Base-by-base conservation (phyloP, 2,888 invertebrate genomes). In the Oscheius sp. region DNA sequence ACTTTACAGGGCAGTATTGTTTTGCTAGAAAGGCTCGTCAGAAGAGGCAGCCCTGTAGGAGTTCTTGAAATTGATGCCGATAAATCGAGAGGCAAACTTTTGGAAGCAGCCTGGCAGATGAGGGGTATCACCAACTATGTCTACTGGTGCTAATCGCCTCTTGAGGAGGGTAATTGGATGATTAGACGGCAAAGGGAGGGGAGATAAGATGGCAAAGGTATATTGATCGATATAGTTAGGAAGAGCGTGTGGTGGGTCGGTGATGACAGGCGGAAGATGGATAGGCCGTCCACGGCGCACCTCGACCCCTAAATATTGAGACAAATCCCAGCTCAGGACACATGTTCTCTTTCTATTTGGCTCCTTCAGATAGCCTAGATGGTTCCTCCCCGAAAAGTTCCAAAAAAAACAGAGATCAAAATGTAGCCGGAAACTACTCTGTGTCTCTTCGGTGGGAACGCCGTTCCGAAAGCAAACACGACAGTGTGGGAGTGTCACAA, bases 161-260 rank as follows among this genome's bases (percentile, higher is more conserved):
- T 7, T 7, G 37, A 35, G 11, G 60, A 10, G 11, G 29, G 63
- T 63, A 63, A 63, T 63, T 63, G 63, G 63, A 63, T 21, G 63
- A 63, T 37, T 68, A 68, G 51, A 42, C 4, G 7, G 42, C 42
- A 0, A 37, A 55, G 21, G 29, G 68, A 55, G 21, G 21, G 21
- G 11, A 68, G 68, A 68, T 68, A 68, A 68, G 68, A 68, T 68
- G 68, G 55, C 68, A 42, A 42, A 42, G 42, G 42, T 42, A 42
- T 68, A 68, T 68, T 68, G 68, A 68, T 68, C 68, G 68, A 68
- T 68, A 68, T 68, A 68, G 68, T 68, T 68, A 68, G 68, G 68
- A 68, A 55, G 68, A 68, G 68, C 53, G 63, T 63, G 66, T 53
- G 53, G 68, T 65, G 65, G 65, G 68, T 35, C 55, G 68, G 68